Evolutionary conservation across 1,140 invertebrate genomes (phyloP).

Genomic region (Vanessa atalanta): DNA sequence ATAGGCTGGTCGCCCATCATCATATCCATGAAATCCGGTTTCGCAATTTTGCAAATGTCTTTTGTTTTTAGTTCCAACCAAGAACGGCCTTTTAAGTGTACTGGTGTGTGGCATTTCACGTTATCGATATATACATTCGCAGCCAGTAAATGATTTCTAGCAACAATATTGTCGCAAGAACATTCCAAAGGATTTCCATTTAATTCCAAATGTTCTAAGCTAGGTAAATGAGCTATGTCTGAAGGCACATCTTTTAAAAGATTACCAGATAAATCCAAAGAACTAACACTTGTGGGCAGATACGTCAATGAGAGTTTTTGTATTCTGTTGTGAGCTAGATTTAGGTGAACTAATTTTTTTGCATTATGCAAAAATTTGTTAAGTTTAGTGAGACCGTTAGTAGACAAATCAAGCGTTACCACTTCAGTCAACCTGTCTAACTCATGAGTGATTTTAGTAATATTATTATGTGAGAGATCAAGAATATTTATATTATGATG

Average conservation of each 20-base stretch:
- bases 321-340: conserved; percentile 82
- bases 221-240: conserved; percentile 77
- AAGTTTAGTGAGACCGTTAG: conserved; percentile 80
- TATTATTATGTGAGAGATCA: conserved; percentile 82
- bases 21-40: conserved; percentile 75
- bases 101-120: conserved; percentile 80
- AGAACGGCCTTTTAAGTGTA: conserved; percentile 73
- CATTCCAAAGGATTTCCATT: conserved; percentile 83
- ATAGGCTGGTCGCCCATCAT: conserved; percentile 83
- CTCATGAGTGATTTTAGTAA: conserved; percentile 80
- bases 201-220: conserved; percentile 81
- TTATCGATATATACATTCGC: conserved; percentile 80
- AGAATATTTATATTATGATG: conserved; percentile 80
- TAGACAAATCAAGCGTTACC: conserved; percentile 81
- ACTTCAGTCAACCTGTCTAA: conserved; percentile 81
- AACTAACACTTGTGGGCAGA: conserved; percentile 82
- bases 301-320: conserved; percentile 75
- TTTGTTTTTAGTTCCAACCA: conserved; percentile 82
- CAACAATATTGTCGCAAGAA: conserved; percentile 82
- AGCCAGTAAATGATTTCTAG: conserved; percentile 79
- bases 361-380: conserved; percentile 81
- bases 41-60: conserved; percentile 78
- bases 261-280: conserved; percentile 83
- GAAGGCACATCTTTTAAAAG: conserved; percentile 81
- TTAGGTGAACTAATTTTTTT: conserved; percentile 82